These are phyloP conservation scores for Acleris literana DNA, from an alignment of 2,888 invertebrate genomes.

Conservation along the genomic window DNA sequence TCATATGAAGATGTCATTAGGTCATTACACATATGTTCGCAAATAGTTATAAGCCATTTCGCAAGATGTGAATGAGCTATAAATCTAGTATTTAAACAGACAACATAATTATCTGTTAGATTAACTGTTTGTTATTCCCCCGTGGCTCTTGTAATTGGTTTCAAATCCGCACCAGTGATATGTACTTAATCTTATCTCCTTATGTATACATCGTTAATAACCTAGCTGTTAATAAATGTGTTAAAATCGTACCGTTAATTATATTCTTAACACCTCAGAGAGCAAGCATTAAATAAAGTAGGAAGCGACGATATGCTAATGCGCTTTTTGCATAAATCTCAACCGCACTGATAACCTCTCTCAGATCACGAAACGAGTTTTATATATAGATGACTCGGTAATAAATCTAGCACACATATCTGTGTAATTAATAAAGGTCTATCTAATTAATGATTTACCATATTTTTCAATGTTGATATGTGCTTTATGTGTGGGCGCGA, in stretches of 20 bases:
- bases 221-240: conserved; percentile 31
- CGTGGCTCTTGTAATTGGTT: conserved; percentile 28
- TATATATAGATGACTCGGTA: conserved; percentile 38
- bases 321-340: conserved; percentile 45
- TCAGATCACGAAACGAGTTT: conserved; percentile 39
- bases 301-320: conserved; percentile 47
- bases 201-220: conserved; percentile 22
- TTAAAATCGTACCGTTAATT: conserved; percentile 36
- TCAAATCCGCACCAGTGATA: conserved; percentile 12
- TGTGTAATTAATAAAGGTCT: conserved; percentile 28
- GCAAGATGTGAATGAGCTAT: conserved; percentile 19
- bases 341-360: conserved; percentile 39
- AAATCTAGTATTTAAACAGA: conserved; percentile 31
- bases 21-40: too few relatives aligned
- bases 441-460: conserved; percentile 39
- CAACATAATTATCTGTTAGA: conserved; percentile 28
- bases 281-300: conserved; percentile 40
- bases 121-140: conserved; percentile 28
- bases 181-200: conserved; percentile 4
- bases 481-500: conserved; percentile 30
- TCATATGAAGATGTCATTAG: too few relatives aligned
- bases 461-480: conserved; percentile 30
- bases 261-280: conserved; percentile 39
- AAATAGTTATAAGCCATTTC: conserved; percentile 3
- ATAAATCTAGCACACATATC: conserved; percentile 27